Evolutionary conservation across 2,113 vertebrate genomes (phyloP).

Genomic region (Siphamia tubifer): DNA sequence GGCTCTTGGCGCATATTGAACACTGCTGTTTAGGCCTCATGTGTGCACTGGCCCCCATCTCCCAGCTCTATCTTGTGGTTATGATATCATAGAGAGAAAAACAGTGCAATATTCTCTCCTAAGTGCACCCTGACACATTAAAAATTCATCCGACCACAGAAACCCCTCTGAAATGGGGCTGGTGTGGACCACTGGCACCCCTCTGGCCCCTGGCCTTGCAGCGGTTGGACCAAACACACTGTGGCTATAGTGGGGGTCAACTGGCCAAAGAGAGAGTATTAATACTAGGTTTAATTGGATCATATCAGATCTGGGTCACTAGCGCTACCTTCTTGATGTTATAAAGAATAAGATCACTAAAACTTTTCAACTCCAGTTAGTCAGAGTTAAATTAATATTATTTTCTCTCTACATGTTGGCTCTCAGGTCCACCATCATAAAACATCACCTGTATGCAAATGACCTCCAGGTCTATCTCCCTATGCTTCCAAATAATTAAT

Average conservation of each 20-base stretch:
- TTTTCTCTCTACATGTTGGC: too few species aligned
- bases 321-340: too few species aligned
- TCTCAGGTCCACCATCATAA: too few species aligned
- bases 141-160: constrained; percentile 82
- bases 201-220: constrained; percentile 46
- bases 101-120: constrained; percentile 79
- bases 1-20: constrained; percentile 61
- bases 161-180: constrained; percentile 72
- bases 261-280: constrained; percentile 38
- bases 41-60: constrained; percentile 69
- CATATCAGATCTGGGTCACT: neutral
- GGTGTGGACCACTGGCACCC: constrained; percentile 55
- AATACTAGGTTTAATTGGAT: constrained; percentile 19
- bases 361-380: too few species aligned
- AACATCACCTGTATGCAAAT: too few species aligned
- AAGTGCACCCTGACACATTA: constrained; percentile 83
- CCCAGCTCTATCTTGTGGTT: constrained; percentile 83
- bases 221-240: constrained; percentile 25
- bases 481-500: too few species aligned
- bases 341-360: too few species aligned
- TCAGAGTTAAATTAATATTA: too few species aligned
- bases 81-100: constrained; percentile 86
- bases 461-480: too few species aligned
- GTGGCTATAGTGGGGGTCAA: constrained; percentile 49
- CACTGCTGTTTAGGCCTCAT: constrained; percentile 72